Base-by-base conservation (phyloP, 2,888 invertebrate species). In the Choristoneura rosaceana region DNA sequence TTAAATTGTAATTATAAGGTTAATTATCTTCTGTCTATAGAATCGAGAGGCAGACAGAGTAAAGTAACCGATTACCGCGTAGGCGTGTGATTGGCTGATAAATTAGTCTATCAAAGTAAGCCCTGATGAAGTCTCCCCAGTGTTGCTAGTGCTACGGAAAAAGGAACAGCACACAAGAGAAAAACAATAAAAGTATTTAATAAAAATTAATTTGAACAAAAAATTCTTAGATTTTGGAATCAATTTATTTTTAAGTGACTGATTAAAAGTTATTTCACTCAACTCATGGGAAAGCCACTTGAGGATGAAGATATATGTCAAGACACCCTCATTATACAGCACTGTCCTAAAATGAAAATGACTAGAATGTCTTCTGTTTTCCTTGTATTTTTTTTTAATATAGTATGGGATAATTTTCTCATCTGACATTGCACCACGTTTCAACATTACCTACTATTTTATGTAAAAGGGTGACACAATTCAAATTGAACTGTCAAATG, bases 11-110 rank as follows among this genome's bases (percentile, higher is more conserved):
- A 45, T 12, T 45, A 12, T 4, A 3, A 2, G 12, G 12, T 45
- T 4, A 45, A 45, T 45, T 25, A 3, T 45, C 45, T 10, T 45
- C 10, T 45, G 12, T 45, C 12, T 12, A 52, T 52, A 8, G 8
- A 17, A 1, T 52, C 12, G 17, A 52, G 17, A 52, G 52, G 9
- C 9, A 50, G 50, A 12, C n/a, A 52, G 52, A 17, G 12, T 17
- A 10, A 17, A 52, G 10, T 52, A 52, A 17, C 17, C 17, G 52
- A 52, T 52, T 52, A 52, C 17, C 9, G 17, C 8, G 52, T 52
- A 52, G 52, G 52, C 52, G 52, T 52, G 17, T 17, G 17, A 52
- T 52, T 52, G 52, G 52, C 52, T 52, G 52, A 25, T 52, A 52
- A 52, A 25, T 52, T 8, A 52, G 52, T 15, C 2, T 7, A 15